Base-by-base conservation (phyloP, 2,797 vertebrate genomes). In the Phalanger gymnotis region DNA sequence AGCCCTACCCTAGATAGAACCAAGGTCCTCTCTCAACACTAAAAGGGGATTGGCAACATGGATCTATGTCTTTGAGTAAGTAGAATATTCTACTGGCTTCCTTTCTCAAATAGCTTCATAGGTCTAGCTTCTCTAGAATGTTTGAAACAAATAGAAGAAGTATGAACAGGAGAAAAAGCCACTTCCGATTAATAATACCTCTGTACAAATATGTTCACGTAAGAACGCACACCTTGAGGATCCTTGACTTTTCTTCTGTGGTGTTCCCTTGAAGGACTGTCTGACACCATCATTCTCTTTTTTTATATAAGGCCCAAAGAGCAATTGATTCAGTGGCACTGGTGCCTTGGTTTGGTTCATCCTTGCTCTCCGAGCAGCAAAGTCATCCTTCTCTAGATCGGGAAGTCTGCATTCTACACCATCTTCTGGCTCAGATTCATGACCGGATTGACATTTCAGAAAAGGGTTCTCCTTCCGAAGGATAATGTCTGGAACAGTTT, bases 321-420 rank as follows among this genome's bases (percentile, higher is more conserved):
- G 97, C 97, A 98, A 98, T 2, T 98, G 98, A 19, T 97, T 98
- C 97, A 98, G 95, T 0, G 98, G 98, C 96, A 98, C 97, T 25
- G 1, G 0, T 0, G 97, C 95, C 97, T 98, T 99, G 90, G 97
- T 95, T 93, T 98, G 98, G 97, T 99, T 99, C 98, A 98, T 98
- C 91, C 98, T 99, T 92, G 96, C 97, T 98, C 98, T 99, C 73
- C 99, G 97, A 0, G 98, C 97, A 0, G 99, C 99, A 96, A 99
- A 99, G 97, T 99, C 99, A 61, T 99, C 99, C 98, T 98, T 99
- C 94, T 98, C 99, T 89, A 99, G 98, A 96, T 99, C 99, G 0
- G 99, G 99, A 94, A 99, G 94, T 96, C 98, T 99, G 91, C 93
- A 97, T 0, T 90, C 97, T 73, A 89, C 96, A 94, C 99, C 98